These are phyloP conservation scores for Leucozona laternaria DNA, from an alignment of 2,888 invertebrate species.

Conservation along the genomic window DNA sequence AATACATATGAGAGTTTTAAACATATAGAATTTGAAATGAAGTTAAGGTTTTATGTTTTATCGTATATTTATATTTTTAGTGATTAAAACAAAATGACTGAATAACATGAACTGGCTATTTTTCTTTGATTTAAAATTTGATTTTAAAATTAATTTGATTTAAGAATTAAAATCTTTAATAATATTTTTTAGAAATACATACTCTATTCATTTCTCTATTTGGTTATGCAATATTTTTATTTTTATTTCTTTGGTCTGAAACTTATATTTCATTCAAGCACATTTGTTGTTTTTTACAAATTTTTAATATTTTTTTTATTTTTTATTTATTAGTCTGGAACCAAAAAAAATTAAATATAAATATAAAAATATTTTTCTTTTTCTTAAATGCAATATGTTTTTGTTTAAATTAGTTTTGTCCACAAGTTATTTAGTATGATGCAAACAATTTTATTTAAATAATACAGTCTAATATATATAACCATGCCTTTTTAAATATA, in stretches of 20 bases:
- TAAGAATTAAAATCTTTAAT: neutral
- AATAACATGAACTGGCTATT: conserved; percentile 56
- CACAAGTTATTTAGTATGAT: neutral
- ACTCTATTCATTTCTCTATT: conserved; percentile 4
- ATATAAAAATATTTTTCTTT: conserved; percentile 2
- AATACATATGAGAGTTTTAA: neutral
- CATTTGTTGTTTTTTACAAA: neutral
- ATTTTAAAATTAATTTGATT: conserved; percentile 16
- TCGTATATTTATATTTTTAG: conserved; percentile 30
- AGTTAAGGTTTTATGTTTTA: neutral
- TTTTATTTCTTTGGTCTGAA: conserved; percentile 35
- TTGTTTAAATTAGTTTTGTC: neutral
- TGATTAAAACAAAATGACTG: conserved; percentile 26
- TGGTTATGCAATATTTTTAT: neutral
- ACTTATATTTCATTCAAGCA: conserved; percentile 3
- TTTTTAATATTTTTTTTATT: neutral
- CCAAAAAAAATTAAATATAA: neutral
- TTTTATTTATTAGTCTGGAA: neutral
- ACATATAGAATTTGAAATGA: neutral
- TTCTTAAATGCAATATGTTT: conserved; percentile 25
- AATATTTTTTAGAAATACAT: neutral
- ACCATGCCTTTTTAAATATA: neutral
- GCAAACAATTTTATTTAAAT: neutral
- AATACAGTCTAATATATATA: conserved; percentile 15
- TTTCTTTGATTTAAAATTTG: conserved; percentile 43